Conservation (phyloP, 1,140 invertebrate species). For the Diorhabda carinulata region DNA sequence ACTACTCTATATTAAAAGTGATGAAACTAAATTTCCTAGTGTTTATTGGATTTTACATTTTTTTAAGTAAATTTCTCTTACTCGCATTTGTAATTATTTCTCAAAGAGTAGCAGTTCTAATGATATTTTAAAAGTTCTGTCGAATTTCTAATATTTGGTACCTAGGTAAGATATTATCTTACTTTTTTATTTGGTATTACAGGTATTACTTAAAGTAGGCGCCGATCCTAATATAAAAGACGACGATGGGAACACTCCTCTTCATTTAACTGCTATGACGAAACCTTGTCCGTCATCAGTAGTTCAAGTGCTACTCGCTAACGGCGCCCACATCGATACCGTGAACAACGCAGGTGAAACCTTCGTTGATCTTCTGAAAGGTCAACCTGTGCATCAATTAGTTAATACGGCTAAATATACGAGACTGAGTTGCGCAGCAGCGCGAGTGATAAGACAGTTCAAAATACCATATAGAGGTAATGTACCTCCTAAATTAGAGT, state of each 20-base stretch:
- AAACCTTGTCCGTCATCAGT: conserved; percentile 63
- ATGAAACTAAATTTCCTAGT: no score
- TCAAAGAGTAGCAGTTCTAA: no score
- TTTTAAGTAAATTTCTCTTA: no score
- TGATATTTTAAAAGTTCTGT: no score
- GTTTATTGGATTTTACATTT: no score
- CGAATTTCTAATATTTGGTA: no score
- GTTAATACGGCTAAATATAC: conserved; percentile 78
- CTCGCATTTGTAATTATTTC: no score
- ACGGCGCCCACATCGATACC: conserved; percentile 84
- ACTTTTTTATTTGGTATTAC: neutral
- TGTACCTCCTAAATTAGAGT: conserved; percentile 55
- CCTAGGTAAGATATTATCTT: no score
- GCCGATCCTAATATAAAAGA: conserved; percentile 74
- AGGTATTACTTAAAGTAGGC: conserved; percentile 76
- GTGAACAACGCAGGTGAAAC: conserved; percentile 76
- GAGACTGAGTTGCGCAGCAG: conserved; percentile 75
- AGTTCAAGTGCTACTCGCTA: conserved; percentile 64
- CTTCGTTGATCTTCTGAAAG: conserved; percentile 64
- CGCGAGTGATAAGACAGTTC: conserved; percentile 66
- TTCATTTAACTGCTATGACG: conserved; percentile 69
- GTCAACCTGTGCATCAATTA: conserved; percentile 59
- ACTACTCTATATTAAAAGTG: no score
- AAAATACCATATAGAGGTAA: conserved; percentile 58
- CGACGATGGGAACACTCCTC: conserved; percentile 74